Base-by-base conservation (phyloP, 2,888 invertebrate genomes). In the Lasioglossum morio region DNA sequence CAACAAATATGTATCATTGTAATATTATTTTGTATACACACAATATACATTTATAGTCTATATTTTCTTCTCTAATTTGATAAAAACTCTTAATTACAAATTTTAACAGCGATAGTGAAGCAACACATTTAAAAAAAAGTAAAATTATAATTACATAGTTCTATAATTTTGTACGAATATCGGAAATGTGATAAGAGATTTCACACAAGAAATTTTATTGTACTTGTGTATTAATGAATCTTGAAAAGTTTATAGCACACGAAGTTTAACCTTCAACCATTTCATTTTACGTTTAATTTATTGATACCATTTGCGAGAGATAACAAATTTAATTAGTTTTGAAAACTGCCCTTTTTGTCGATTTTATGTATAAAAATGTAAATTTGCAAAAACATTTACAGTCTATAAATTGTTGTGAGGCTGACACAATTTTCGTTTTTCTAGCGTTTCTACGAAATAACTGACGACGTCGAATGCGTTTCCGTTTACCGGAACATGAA, bases 371-470 rank as follows among this genome's bases (percentile, higher is more conserved):
- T 23, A 7, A 37, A 23, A 19, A 23, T 34, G 69, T 23, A 23
- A 23, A 69, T 7, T 30, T 63, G 30, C 16, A 19, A 30, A 63
- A 63, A 30, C 30, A 63, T 30, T 30, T 63, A 7, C 63, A 16
- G 19, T 8, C 5, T 7, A 30, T 7, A 16, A 16, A 63, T 63
- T 63, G 19, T 30, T 34, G 16, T 8, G 30, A 30, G 63, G 63
- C 30, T 30, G 63, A 63, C 19, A 16, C 16, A 16, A 30, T 63
- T 72, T 27, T 53, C 34, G 10, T n/a, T n/a, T 27, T n/a, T 87
- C 7, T 74, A 95, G 95, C 93, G 92, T 87, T 89, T 95, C 73
- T 92, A 90, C 86, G 86, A 88, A 14, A 87, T 90, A 23, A 94
- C 94, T 0, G 92, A 91, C 23, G 93, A 94, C 43, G 90, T 95